Conservation (phyloP, 2,797 vertebrate species). For the Peromyscus melanophrys region DNA sequence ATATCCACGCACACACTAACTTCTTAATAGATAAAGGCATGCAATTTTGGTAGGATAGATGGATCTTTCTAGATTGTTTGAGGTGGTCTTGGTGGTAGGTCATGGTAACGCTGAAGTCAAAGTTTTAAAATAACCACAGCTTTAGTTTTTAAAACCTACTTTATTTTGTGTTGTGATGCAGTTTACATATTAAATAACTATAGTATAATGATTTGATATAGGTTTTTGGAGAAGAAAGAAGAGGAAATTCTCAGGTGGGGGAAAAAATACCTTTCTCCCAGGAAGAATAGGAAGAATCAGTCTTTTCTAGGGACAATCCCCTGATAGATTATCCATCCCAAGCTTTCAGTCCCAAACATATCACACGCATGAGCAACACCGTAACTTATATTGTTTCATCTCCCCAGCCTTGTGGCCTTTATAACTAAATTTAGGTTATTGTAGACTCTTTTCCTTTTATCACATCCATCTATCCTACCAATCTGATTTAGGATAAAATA, state of each 20-base stretch:
- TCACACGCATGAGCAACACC: background rate
- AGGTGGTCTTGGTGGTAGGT: background rate
- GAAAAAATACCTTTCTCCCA: background rate
- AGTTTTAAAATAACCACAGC: background rate
- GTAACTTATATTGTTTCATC: background rate
- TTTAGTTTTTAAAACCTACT: background rate
- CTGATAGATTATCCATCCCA: background rate
- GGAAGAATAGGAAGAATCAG: background rate
- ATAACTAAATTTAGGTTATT: background rate
- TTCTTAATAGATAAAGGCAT: conserved; percentile 48
- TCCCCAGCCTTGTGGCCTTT: background rate
- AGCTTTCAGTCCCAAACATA: background rate
- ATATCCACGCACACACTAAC: background rate
- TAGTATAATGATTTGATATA: background rate
- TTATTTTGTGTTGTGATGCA: background rate
- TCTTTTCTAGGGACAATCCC: background rate
- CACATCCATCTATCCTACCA: background rate
- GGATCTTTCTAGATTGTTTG: background rate
- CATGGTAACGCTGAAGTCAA: background rate
- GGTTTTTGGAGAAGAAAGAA: background rate
- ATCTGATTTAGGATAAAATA: conserved; percentile 17
- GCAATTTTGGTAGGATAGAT: background rate
- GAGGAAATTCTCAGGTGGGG: background rate
- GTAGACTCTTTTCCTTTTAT: background rate
- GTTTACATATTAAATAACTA: background rate